A percentile compares a stretch with the other conserved stretches of the same genome.
phyloP scores from a whole-genome alignment of 2,113 vertebrate species.

The Campylorhamphus procurvoides region DNA sequence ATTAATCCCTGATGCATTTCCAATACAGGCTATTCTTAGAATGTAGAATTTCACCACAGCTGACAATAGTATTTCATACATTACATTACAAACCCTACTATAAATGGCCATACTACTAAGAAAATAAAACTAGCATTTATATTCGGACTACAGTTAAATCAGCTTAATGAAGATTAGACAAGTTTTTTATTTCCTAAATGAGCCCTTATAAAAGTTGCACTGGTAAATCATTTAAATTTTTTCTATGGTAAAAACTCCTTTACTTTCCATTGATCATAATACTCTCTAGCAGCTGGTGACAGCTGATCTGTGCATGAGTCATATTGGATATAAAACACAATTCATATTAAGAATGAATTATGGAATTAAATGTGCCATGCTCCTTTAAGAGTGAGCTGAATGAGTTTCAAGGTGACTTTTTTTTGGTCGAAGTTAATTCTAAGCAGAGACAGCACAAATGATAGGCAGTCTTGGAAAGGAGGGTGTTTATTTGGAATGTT shows the following conservation, averaged over 20 bases:
- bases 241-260: not conserved
- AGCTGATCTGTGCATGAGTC: not conserved
- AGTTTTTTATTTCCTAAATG: not conserved
- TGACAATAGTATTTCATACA: not conserved
- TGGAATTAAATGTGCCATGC: not conserved
- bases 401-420: conserved; percentile 20
- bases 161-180: not conserved
- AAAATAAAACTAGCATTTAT: not conserved
- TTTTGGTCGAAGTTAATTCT: not conserved
- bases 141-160: not conserved
- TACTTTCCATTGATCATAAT: not conserved
- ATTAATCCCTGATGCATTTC: not conserved
- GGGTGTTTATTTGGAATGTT: not conserved
- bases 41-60: not conserved
- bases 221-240: not conserved
- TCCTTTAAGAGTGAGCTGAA: not conserved
- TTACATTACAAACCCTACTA: not conserved
- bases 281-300: not conserved
- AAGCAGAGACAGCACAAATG: not conserved
- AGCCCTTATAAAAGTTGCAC: not conserved
- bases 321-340: not conserved
- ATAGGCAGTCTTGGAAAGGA: not conserved
- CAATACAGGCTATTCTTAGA: not conserved
- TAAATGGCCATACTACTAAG: not conserved
- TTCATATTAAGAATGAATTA: not conserved